Evolutionary conservation across 2,888 invertebrate genomes (phyloP).

Genomic region (Drosophila robusta): DNA sequence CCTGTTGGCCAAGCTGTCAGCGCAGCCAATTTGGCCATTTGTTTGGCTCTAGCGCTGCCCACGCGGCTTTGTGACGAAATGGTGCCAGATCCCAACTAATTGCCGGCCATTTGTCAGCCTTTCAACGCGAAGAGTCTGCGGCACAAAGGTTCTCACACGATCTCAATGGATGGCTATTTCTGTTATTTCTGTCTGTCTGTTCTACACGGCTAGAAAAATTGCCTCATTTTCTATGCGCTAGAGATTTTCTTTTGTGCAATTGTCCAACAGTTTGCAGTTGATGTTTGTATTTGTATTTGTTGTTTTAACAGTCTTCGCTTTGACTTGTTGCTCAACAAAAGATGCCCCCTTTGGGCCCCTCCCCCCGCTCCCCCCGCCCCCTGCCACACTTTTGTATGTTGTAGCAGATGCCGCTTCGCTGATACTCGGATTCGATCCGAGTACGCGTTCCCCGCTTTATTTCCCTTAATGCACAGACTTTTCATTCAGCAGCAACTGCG

Average conservation of each 20-base stretch:
- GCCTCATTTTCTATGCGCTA: conserved; percentile 58
- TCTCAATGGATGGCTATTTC: not conserved
- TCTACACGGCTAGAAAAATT: conserved; percentile 51
- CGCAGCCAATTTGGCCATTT: conserved; percentile 60
- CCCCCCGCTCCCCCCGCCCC: not conserved
- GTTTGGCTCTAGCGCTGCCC: conserved; percentile 35
- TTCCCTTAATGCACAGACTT: conserved; percentile 64
- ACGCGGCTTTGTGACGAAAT: conserved; percentile 65
- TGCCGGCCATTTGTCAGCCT: conserved; percentile 75
- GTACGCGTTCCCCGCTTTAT: not conserved
- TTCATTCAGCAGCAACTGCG: conserved; percentile 62
- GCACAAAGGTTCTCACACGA: conserved; percentile 11
- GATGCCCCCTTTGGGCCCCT: conserved; percentile 1
- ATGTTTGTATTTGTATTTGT: conserved; percentile 41
- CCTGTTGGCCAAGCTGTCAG: conserved; percentile 61
- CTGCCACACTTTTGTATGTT: not conserved
- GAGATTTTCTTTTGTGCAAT: conserved; percentile 55
- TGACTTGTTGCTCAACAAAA: conserved; percentile 7
- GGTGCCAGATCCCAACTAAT: conserved; percentile 76
- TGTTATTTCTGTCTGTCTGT: not conserved
- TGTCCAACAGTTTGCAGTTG: conserved; percentile 28
- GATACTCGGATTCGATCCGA: conserved; percentile 48
- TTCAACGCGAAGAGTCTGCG: conserved; percentile 40
- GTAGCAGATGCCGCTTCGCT: conserved; percentile 57
- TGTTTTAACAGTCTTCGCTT: conserved; percentile 4